Conservation (phyloP, 2,888 invertebrate species). For the Eupithecia subfuscata region DNA sequence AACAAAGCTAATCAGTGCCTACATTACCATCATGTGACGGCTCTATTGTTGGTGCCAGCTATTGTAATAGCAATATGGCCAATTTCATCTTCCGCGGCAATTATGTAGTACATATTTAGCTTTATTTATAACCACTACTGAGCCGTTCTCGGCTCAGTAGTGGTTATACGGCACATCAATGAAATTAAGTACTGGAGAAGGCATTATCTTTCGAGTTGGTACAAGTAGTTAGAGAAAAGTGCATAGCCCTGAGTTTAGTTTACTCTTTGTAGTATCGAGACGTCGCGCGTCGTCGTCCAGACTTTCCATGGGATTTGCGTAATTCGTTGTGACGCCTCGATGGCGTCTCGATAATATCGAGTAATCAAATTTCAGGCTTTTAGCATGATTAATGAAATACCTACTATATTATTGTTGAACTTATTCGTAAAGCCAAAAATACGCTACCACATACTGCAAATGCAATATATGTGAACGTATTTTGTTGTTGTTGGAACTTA, state of each 20-base stretch:
- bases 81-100: conserved; percentile 40
- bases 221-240: background rate
- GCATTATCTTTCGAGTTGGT: too few relatives aligned
- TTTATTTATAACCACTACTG: too few relatives aligned
- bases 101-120: conserved; percentile 3
- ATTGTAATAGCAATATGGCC: conserved; percentile 36
- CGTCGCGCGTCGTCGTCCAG: too few relatives aligned
- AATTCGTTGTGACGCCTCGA: background rate
- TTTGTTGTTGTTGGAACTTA: background rate
- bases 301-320: background rate
- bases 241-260: background rate
- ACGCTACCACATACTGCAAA: background rate
- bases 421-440: background rate
- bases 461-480: too few relatives aligned
- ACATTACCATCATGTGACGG: conserved; percentile 9
- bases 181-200: too few relatives aligned
- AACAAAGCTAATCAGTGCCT: conserved; percentile 29
- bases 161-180: background rate
- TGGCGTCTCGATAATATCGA: background rate
- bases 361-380: background rate
- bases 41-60: conserved; percentile 10
- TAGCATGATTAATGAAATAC: background rate
- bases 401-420: too few relatives aligned
- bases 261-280: too few relatives aligned
- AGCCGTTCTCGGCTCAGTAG: background rate